Evolutionary conservation across 2,113 vertebrate genomes (phyloP), one percentile per base, ranked within the genome.

Genomic region (Psilopogon haemacephalus): DNA sequence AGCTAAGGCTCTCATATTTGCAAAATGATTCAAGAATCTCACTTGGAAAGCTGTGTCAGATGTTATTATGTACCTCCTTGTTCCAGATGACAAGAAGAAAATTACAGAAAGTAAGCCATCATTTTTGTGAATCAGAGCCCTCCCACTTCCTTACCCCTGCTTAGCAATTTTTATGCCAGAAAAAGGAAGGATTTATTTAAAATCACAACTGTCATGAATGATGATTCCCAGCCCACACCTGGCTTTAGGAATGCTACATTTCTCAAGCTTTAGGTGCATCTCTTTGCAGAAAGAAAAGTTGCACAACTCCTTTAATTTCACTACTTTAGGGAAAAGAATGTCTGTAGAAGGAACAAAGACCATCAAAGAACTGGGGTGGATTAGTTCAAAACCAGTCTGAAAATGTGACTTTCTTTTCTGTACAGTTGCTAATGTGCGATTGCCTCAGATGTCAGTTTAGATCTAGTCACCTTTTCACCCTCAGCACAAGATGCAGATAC

Each of bases 101-200:
- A 95, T 92, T 92, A 73, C 83, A 93, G 84, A 91, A 95, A 95
- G 84, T 85, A 92, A 96, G 95, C 88, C 91, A 50, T 92, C 82
- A 74, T 94, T 93, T 95, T 93, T 96, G 76, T 95, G 93, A 96
- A 95, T 92, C 92, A 92, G 90, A 94, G 59, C 56, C 86, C 92
- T 96, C 94, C 93, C 88, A 95, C 95, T 93, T 93, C 80, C 83
- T 93, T 84, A 88, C 74, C 91, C 80, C 83, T 86, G 94, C 95
- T 94, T 93, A 88, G 91, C 95, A 91, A 80, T 95, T 95, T 94
- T 87, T 92, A 69, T 79, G 40, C 84, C 74, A 88, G 84, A 90
- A 96, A 93, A 94, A 92, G 93, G 87, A 95, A 96, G 83, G 84
- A 88, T 96, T 95, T 92, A 89, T 96, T 97, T 91, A 84, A 96